Conservation (phyloP, 2,113 vertebrate genomes). For the Percopsis transmontana region DNA sequence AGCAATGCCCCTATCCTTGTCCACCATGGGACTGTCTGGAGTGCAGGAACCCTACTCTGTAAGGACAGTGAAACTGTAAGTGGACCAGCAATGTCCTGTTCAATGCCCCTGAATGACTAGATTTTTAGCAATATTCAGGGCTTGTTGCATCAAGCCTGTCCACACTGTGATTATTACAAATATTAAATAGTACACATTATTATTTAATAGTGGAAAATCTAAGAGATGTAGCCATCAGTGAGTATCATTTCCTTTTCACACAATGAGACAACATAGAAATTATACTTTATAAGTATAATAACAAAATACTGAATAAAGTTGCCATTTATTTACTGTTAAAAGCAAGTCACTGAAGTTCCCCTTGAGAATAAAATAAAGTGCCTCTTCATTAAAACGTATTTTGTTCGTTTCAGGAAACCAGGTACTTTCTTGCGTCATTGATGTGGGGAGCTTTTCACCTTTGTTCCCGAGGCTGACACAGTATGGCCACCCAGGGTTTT, state of each 20-base stretch:
- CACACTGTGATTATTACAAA: too few relatives aligned
- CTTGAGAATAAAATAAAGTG: neutral
- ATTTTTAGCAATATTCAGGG: neutral
- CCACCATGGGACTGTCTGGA: slow-evolving; percentile 43
- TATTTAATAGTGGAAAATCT: too few relatives aligned
- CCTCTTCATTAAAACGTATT: neutral
- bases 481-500: neutral
- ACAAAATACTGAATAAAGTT: too few relatives aligned
- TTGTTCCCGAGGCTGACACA: slow-evolving; percentile 10
- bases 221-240: too few relatives aligned
- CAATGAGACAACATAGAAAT: neutral
- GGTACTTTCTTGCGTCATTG: neutral
- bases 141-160: neutral
- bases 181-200: too few relatives aligned
- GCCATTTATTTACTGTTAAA: neutral
- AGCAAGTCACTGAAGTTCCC: too few relatives aligned
- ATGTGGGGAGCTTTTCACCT: neutral
- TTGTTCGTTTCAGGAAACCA: neutral
- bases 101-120: neutral
- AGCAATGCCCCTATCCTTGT: slow-evolving; percentile 18
- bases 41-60: slow-evolving; percentile 27
- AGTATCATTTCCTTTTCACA: neutral
- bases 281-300: too few relatives aligned
- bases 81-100: neutral
- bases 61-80: slow-evolving; percentile 5